Percentiles rank a stretch among this genome's conserved stretches.
phyloP scores from a whole-genome alignment of 1,140 invertebrate species.

The Drosophila virilis region DNA sequence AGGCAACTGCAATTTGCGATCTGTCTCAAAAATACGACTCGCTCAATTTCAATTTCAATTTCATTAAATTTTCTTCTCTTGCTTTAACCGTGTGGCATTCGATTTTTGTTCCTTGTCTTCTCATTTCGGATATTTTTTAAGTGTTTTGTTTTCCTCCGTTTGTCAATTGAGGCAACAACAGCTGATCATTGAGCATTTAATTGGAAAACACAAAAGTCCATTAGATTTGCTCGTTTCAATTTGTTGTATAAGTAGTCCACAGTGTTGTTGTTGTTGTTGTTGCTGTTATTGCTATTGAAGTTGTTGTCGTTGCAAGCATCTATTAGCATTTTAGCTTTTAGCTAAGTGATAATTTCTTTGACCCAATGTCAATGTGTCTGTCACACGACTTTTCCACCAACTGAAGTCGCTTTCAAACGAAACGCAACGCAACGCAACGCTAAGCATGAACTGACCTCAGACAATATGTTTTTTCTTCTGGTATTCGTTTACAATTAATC shows the following conservation, averaged over 20 bases:
- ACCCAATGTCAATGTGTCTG: background rate
- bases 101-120: conserved; percentile 4
- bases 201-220: conserved; percentile 20
- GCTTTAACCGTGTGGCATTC: background rate
- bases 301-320: background rate
- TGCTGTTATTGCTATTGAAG: background rate
- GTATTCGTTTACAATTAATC: conserved; percentile 34
- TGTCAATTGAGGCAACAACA: conserved; percentile 42
- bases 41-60: conserved; percentile 21
- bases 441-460: conserved; percentile 26
- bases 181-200: conserved; percentile 37
- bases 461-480: conserved; percentile 2
- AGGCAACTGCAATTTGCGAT: conserved; percentile 36
- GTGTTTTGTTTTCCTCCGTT: conserved; percentile 67
- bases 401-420: conserved; percentile 4
- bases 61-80: conserved; percentile 9
- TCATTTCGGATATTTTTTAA: conserved; percentile 39
- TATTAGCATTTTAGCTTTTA: background rate
- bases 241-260: background rate
- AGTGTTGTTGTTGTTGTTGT: background rate
- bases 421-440: background rate
- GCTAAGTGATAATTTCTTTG: background rate
- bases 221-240: background rate
- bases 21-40: conserved; percentile 30
- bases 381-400: background rate